Conservation (phyloP, 2,797 vertebrate species). For the Hydrophis major region DNA sequence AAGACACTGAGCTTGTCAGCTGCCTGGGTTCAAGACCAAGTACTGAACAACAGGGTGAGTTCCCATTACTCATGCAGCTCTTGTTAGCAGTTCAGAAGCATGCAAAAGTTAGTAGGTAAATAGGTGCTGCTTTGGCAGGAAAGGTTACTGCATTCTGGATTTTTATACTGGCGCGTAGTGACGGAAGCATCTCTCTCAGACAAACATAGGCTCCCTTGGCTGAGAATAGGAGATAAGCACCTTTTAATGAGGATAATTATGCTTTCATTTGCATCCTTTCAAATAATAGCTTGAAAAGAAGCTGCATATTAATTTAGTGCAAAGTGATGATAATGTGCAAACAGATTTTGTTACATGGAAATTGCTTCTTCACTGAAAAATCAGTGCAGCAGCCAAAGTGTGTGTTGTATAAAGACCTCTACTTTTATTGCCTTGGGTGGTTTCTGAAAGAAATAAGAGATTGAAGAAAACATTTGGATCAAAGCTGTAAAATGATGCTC, state of each 20-base stretch:
- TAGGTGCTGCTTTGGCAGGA: background rate
- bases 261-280: conserved; percentile 34
- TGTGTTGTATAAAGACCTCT: background rate
- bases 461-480: conserved; percentile 27
- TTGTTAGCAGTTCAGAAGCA: background rate
- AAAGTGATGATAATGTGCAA: conserved; percentile 24
- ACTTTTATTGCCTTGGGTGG: conserved; percentile 21
- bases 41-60: background rate
- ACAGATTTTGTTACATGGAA: background rate
- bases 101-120: background rate
- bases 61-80: background rate
- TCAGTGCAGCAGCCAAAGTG: conserved; percentile 44
- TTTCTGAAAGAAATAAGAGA: conserved; percentile 43
- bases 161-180: background rate
- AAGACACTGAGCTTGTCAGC: background rate
- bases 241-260: background rate
- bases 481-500: conserved; percentile 47
- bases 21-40: background rate
- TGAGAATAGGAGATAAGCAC: background rate
- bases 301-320: conserved; percentile 24
- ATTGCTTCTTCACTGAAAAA: conserved; percentile 30
- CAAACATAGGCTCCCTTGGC: background rate
- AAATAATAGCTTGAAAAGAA: conserved; percentile 13
- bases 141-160: background rate
- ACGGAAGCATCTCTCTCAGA: background rate